Base-by-base conservation (phyloP, 2,888 invertebrate species). In the Poecilus cupreus region DNA sequence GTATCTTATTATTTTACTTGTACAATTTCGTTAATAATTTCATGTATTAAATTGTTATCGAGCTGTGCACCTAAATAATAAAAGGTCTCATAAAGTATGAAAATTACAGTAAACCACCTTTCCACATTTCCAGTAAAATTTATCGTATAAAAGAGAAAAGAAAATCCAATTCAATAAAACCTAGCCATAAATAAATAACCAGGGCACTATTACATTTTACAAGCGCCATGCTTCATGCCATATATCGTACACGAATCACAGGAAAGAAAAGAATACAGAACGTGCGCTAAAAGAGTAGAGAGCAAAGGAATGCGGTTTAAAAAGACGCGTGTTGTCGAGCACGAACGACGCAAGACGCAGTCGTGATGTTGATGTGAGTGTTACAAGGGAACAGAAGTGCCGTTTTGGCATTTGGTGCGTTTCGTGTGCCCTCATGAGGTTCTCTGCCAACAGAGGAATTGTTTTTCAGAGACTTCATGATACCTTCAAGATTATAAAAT, bases 161-260 rank as follows among this genome's bases (percentile, higher is more conserved):
- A 60, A 60, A 60, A 24, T 26, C 24, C 60, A n/a, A 60, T 60
- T 60, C 60, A 60, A 60, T 60, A 60, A 60, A 60, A 60, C 26
- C 60, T 0, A 24, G 22, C 60, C 60, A 60, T 60, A 60, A 60
- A 60, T 60, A 60, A 60, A 26, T 60, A 60, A 60, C 24, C 60
- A 60, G 24, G 13, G 60, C 13, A 60, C 60, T 60, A 60, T 60
- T 60, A 60, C 60, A 60, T 60, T 26, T 60, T 60, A 24, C 60
- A n/a, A 26, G 26, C n/a, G 4, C 13, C 24, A 22, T 60, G 60
- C n/a, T 24, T 6, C 22, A 6, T n/a, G 60, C 60, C 24, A 60
- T 60, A 60, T 60, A 60, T 60, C 60, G 22, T 11, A n/a, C 26
- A 11, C 5, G 60, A 60, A 60, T 60, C 26, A 60, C 54, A 20